Evolutionary conservation across 2,888 invertebrate species (phyloP).

Genomic region (Nematopogon swammerdamellus): DNA sequence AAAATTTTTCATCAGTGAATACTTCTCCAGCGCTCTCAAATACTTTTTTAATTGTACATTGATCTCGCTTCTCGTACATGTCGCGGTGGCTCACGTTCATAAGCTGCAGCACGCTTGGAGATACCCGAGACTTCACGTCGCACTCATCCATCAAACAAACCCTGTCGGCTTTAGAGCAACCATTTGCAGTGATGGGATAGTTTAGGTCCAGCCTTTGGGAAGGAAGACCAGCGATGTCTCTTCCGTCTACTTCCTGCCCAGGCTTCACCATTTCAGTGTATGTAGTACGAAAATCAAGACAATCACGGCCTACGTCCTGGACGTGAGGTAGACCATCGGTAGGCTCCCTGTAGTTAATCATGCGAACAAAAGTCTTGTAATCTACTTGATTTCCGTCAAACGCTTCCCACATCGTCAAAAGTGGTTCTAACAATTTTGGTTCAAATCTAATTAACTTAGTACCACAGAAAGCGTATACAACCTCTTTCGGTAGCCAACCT

Average conservation of each 20-base stretch:
- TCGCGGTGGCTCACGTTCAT: constrained; percentile 34
- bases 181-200: constrained; percentile 29
- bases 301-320: constrained; percentile 25
- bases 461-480: constrained; percentile 38
- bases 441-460: constrained; percentile 40
- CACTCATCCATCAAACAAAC: constrained; percentile 32
- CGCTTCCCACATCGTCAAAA: constrained; percentile 41
- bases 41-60: constrained; percentile 31
- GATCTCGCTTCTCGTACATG: constrained; percentile 34
- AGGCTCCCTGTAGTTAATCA: constrained; percentile 40
- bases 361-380: constrained; percentile 45
- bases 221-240: constrained; percentile 32
- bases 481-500: constrained; percentile 40
- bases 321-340: constrained; percentile 37
- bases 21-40: constrained; percentile 50
- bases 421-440: constrained; percentile 40
- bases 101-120: constrained; percentile 30
- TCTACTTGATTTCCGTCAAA: constrained; percentile 40
- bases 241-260: constrained; percentile 19
- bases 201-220: constrained; percentile 38
- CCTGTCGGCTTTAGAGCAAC: constrained; percentile 24
- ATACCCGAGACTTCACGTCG: constrained; percentile 27
- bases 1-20: constrained; percentile 45
- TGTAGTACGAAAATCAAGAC: constrained; percentile 34
- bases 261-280: constrained; percentile 40